Percentiles rank a stretch among this genome's conserved stretches.
Evolutionary conservation across 2,888 invertebrate genomes (phyloP).

Genomic region (Ariolimax columbianus): DNA sequence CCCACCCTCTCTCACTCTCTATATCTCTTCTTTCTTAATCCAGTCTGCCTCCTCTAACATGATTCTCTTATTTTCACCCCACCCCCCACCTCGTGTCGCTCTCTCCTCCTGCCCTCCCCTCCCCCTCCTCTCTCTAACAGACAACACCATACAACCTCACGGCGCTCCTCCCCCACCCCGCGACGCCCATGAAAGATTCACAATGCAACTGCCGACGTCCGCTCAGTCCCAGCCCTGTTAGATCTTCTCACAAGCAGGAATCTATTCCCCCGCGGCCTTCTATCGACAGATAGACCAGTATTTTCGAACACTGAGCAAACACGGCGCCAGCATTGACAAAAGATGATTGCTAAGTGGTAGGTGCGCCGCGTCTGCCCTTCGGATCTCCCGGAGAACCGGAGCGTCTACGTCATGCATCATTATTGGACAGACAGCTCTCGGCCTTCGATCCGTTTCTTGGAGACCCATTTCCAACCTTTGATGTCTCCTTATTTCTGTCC

Average conservation of each 20-base stretch:
- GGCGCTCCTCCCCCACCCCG: too few species aligned
- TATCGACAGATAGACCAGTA: neutral
- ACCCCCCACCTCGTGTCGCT: too few species aligned
- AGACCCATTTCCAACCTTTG: neutral
- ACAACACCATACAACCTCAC: too few species aligned
- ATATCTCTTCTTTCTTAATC: neutral
- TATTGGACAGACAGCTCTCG: neutral
- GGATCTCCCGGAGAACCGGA: neutral
- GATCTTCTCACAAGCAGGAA: neutral
- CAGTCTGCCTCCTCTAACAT: too few species aligned
- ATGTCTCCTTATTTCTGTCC: neutral
- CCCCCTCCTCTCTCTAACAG: too few species aligned
- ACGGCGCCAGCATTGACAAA: neutral
- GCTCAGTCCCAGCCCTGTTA: too few species aligned
- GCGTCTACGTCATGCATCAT: neutral
- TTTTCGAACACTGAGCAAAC: neutral
- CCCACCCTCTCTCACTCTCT: constrained; percentile 27
- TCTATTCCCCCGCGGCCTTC: neutral
- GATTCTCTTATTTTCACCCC: too few species aligned
- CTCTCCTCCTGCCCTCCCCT: too few species aligned
- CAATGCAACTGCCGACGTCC: too few species aligned
- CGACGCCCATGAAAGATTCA: too few species aligned
- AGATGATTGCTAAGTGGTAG: neutral
- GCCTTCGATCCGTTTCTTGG: neutral
- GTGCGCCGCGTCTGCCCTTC: neutral